Evolutionary conservation across 2,888 invertebrate genomes (phyloP), one percentile per base, ranked within the genome.

Genomic region (Muscina levida): DNA sequence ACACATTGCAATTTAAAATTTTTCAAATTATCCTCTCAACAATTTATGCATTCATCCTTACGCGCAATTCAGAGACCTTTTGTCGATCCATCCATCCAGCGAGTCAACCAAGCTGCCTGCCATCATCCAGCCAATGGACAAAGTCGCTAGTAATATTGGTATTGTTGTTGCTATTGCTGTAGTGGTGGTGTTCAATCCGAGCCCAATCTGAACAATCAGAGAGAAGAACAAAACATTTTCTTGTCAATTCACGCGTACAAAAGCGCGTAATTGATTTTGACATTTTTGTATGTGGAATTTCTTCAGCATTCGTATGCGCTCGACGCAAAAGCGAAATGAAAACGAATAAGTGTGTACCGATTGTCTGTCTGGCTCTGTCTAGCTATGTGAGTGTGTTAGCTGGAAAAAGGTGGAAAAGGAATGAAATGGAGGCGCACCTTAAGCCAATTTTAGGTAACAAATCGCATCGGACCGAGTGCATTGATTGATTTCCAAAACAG

Each of bases 261-360:
- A 82, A 84, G 81, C 83, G 82, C 82, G 85, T 86, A 86, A 86
- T 87, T 86, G 85, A 83, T 86, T 87, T 82, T 85, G 87, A 86
- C 86, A 86, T 84, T 76, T 82, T 83, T 83, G 79, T 82, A 77
- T 81, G 81, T 51, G 81, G 74, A 77, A 81, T 81, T 77, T 62
- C 62, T 75, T 37, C 31, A 5, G 4, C 8, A 31, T 8, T 31
- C 31, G 31, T 31, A 31, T 8, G 31, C 31, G 31, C 31, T 31
- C n/a, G n/a, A 8, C 31, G 31, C 31, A 31, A 3, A 31, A 31
- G 31, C 31, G 31, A 31, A 8, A 31, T 3, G 31, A 3, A 31
- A 31, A 31, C 31, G 4, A 8, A 31, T n/a, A 31, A 31, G 31
- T 31, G 31, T 31, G 31, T 31, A 8, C n/a, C 31, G 31, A 5